phyloP scores from a whole-genome alignment of 2,797 vertebrate genomes.

The Pseudocheirus occidentalis region DNA sequence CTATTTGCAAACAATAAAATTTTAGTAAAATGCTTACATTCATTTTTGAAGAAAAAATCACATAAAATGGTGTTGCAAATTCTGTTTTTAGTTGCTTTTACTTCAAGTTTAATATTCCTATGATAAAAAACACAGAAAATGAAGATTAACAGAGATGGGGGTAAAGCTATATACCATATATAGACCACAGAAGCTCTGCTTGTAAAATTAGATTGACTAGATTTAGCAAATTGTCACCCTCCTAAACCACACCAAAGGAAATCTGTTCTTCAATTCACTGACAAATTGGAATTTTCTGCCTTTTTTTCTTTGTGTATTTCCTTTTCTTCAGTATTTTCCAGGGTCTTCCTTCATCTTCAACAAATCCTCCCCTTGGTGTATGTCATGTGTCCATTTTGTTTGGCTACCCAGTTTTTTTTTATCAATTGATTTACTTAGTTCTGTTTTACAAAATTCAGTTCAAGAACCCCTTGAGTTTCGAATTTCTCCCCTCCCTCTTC shows the following conservation, averaged over 20 bases:
- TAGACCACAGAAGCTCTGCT: conserved; percentile 19
- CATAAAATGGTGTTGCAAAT: conserved; percentile 85
- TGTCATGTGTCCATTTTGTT: conserved; percentile 90
- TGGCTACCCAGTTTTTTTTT: too few relatives aligned
- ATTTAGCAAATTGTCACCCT: neutral
- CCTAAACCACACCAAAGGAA: conserved; percentile 36
- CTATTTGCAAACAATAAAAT: neutral
- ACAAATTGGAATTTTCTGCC: conserved; percentile 76
- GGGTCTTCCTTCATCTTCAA: conserved; percentile 88
- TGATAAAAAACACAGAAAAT: conserved; percentile 58
- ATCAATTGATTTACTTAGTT: too few relatives aligned
- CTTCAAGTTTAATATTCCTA: conserved; percentile 83
- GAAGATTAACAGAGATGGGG: conserved; percentile 47
- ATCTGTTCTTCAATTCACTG: neutral
- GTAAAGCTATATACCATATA: neutral
- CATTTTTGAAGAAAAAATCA: conserved; percentile 84
- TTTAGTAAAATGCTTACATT: conserved; percentile 61
- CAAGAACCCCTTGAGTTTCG: too few relatives aligned
- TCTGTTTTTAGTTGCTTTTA: conserved; percentile 75
- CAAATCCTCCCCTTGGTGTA: conserved; percentile 83
- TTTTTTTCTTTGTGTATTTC: conserved; percentile 90
- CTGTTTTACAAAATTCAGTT: too few relatives aligned
- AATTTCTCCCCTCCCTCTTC: too few relatives aligned
- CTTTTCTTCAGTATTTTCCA: conserved; percentile 88
- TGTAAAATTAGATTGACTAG: conserved; percentile 40